Evolutionary conservation across 2,888 invertebrate species (phyloP), one percentile per base, ranked within the genome.

Genomic region (Tanytarsus gracilentus): DNA sequence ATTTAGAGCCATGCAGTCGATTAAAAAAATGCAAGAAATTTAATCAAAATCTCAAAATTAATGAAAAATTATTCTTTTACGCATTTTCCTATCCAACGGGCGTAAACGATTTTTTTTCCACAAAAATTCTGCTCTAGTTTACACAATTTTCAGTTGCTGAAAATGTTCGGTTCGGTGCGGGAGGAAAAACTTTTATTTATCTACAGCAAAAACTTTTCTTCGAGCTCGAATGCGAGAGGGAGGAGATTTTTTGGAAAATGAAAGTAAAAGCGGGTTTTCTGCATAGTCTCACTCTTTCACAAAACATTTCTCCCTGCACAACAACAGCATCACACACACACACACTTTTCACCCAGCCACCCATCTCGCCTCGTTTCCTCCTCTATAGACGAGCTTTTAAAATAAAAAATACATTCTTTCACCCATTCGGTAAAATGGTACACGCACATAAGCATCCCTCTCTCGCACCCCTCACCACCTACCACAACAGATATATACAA

Each of bases 181-280:
- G n/a, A n/a, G n/a, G n/a, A 44, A 11, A 4, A 44, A 44, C 25
- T 53, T 53, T 36, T 36, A 36, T 53, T 53, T 29, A 29, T 53
- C 36, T 53, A 23, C 8, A 14, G 29, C n/a, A 27, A 27, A 36
- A n/a, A 36, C 39, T 53, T 39, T 53, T 7, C 21, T 30, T 11
- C 23, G 8, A 33, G 3, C 40, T 21, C 23, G 33, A 44, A 4
- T 44, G 44, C 44, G 18, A 33, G 30, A 51, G 30, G 11, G 18
- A 21, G 27, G 25, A 21, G 8, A 7, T 16, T 33, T 36, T 53
- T 40, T 56, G 40, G 44, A 56, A 56, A 56, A 39, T 44, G 56
- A 58, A 58, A 58, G 48, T 48, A 30, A 58, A 58, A 58, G 58
- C 48, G 26, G 39, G n/a, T n/a, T n/a, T n/a, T n/a, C n/a, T n/a